These are phyloP conservation scores for Knipowitschia caucasica DNA, from an alignment of 2,797 vertebrate species.

Conservation along the genomic window DNA sequence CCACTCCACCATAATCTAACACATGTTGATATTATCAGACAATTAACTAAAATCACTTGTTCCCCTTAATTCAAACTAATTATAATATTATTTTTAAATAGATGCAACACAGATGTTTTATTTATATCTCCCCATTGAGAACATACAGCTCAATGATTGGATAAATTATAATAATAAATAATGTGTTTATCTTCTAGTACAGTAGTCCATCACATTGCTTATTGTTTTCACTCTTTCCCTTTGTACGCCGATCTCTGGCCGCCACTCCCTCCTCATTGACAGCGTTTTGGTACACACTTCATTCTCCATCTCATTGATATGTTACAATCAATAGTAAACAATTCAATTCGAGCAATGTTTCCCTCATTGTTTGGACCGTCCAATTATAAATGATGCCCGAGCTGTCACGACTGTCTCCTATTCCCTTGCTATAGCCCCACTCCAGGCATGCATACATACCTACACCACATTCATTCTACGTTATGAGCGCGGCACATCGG, in stretches of 20 bases:
- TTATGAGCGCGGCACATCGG: conserved; percentile 30
- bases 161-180: conserved; percentile 33
- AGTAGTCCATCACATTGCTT: conserved; percentile 28
- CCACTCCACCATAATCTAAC: too few species aligned
- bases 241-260: conserved; percentile 16
- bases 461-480: conserved; percentile 43
- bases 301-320: conserved; percentile 44
- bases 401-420: conserved; percentile 15
- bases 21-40: too few species aligned
- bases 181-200: conserved; percentile 17
- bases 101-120: too few species aligned
- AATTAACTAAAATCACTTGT: too few species aligned
- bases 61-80: too few species aligned
- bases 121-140: conserved; percentile 6
- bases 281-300: conserved; percentile 29
- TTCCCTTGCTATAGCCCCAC: background rate
- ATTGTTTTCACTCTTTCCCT: conserved; percentile 30
- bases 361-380: conserved; percentile 35
- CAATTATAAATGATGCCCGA: conserved; percentile 41
- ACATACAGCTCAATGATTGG: conserved; percentile 23
- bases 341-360: conserved; percentile 54
- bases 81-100: too few species aligned
- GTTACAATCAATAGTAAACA: conserved; percentile 51
- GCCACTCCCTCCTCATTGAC: conserved; percentile 25
- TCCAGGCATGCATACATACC: background rate